These are phyloP conservation scores for Cryptocheilus praepositus DNA, from an alignment of 2,888 invertebrate species.

Conservation along the genomic window DNA sequence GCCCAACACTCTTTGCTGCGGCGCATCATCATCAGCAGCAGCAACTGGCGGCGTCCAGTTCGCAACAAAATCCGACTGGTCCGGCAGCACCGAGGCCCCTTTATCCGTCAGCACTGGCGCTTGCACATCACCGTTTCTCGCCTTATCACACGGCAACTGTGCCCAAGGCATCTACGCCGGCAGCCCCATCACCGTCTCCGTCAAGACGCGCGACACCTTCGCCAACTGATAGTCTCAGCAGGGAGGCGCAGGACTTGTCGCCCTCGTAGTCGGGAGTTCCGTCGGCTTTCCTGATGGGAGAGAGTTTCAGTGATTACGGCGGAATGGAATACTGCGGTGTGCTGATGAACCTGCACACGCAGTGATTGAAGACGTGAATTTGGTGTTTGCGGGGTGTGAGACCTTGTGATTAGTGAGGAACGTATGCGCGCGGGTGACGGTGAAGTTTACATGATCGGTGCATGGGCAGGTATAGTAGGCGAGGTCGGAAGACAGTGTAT, in stretches of 20 bases:
- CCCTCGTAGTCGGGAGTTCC: slow-evolving; percentile 67
- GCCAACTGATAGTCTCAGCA: slow-evolving; percentile 71
- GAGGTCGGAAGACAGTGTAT: too few relatives aligned
- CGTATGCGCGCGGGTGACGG: too few relatives aligned
- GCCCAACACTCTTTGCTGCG: slow-evolving; percentile 75
- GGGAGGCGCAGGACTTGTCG: slow-evolving; percentile 71
- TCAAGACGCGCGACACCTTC: slow-evolving; percentile 70
- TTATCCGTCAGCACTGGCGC: slow-evolving; percentile 68
- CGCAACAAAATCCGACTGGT: slow-evolving; percentile 54
- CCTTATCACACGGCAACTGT: slow-evolving; percentile 70
- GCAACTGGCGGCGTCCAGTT: slow-evolving; percentile 76
- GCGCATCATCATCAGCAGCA: slow-evolving; percentile 77
- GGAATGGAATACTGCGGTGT: too few relatives aligned
- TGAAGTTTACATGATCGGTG: too few relatives aligned
- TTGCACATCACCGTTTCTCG: slow-evolving; percentile 74
- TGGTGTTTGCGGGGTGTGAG: too few relatives aligned
- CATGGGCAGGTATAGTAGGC: too few relatives aligned
- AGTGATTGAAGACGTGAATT: too few relatives aligned
- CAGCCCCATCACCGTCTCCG: slow-evolving; percentile 66
- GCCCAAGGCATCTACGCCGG: slow-evolving; percentile 63
- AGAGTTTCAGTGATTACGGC: too few relatives aligned
- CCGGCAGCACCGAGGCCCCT: slow-evolving; percentile 70
- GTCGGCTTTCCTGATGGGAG: too few relatives aligned
- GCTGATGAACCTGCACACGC: too few relatives aligned
- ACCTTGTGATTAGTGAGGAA: too few relatives aligned